Conservation (phyloP, 2,113 vertebrate genomes). For the Theropithecus gelada region DNA sequence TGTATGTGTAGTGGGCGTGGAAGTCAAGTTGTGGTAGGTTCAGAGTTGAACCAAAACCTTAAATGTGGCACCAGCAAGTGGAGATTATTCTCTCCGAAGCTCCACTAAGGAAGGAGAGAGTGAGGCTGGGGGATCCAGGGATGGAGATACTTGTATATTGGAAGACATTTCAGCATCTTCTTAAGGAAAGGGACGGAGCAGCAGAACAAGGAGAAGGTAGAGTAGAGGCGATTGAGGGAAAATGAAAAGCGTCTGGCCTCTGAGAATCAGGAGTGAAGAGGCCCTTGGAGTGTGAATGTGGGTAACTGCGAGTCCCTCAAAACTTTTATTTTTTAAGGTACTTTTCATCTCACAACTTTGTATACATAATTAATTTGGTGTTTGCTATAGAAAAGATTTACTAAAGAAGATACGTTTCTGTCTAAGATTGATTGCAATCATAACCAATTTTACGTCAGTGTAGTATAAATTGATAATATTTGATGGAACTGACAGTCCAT, state of each 20-base stretch:
- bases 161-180: neutral
- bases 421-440: neutral
- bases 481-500: neutral
- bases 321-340: neutral
- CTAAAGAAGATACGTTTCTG: neutral
- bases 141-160: neutral
- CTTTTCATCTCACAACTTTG: neutral
- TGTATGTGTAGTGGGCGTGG: no score
- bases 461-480: neutral
- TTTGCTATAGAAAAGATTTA: neutral
- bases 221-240: neutral
- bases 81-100: neutral
- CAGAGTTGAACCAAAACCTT: neutral
- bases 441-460: neutral
- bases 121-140: no score
- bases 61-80: neutral
- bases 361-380: neutral
- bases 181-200: neutral
- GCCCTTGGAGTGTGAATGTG: neutral
- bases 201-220: rapidly evolving
- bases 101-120: neutral
- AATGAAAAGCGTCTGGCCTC: neutral
- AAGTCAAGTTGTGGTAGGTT: neutral
- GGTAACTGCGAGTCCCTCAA: neutral
- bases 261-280: no score